Evolutionary conservation across 2,113 vertebrate genomes (phyloP).

Genomic region (Tapirus terrestris): DNA sequence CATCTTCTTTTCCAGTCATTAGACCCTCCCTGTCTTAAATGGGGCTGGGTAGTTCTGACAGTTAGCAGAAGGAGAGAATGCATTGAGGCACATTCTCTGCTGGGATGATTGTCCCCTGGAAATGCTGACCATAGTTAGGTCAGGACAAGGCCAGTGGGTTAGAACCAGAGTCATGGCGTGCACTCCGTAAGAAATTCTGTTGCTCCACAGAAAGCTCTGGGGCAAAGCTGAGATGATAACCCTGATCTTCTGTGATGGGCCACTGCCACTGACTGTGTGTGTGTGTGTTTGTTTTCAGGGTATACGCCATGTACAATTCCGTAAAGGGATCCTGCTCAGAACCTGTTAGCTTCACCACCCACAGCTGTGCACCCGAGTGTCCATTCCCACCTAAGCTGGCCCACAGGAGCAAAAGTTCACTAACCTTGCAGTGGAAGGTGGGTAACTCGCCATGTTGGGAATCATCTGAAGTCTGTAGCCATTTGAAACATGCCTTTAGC

Average conservation of each 20-base stretch:
- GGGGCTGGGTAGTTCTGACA: background rate
- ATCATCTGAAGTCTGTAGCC: background rate
- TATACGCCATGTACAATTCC: constrained; percentile 93
- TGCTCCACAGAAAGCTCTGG: background rate
- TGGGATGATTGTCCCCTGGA: background rate
- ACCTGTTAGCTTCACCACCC: constrained; percentile 94
- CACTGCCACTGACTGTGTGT: background rate
- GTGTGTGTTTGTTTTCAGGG: constrained; percentile 85
- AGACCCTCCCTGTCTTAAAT: background rate
- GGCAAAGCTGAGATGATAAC: background rate
- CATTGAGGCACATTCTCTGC: background rate
- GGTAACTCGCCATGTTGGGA: background rate
- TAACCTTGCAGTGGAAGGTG: constrained; percentile 98
- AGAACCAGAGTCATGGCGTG: background rate
- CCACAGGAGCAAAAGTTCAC: constrained; percentile 94
- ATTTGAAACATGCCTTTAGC: background rate
- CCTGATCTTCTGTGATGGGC: background rate
- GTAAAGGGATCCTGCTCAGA: constrained; percentile 95
- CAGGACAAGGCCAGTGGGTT: background rate
- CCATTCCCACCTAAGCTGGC: constrained; percentile 94
- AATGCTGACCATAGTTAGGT: background rate
- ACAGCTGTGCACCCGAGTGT: constrained; percentile 94
- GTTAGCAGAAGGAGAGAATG: background rate
- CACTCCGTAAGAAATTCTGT: background rate
- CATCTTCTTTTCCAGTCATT: background rate